Conservation (phyloP, 2,797 vertebrate species). For the Lacerta bilineata region DNA sequence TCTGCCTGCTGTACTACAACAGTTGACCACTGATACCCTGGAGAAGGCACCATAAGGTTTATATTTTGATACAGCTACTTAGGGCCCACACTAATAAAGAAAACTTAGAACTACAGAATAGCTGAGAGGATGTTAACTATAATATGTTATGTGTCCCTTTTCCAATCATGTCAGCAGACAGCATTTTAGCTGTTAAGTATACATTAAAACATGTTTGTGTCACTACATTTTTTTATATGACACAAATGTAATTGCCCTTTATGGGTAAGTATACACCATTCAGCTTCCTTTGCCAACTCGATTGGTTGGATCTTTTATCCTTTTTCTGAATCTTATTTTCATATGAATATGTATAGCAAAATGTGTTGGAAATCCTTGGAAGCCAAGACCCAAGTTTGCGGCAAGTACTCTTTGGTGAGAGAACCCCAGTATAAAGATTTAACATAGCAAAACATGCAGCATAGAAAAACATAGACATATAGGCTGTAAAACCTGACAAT, state of each 20-base stretch:
- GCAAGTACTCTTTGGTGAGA: too few species aligned
- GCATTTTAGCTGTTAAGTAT: not conserved
- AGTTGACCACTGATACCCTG: not conserved
- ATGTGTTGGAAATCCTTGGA: too few species aligned
- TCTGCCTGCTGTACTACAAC: not conserved
- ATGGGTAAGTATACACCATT: not conserved
- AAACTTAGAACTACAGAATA: not conserved
- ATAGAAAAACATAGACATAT: too few species aligned
- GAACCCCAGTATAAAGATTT: too few species aligned
- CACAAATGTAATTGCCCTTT: not conserved
- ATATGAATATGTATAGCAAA: not conserved
- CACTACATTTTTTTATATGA: not conserved
- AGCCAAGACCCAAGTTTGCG: too few species aligned
- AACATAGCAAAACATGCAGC: too few species aligned
- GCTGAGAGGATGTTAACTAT: not conserved
- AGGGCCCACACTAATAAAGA: not conserved
- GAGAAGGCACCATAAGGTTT: not conserved
- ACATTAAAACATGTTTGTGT: not conserved
- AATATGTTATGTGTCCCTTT: not conserved
- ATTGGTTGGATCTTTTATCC: not conserved
- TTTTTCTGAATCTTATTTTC: not conserved
- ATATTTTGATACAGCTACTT: not conserved
- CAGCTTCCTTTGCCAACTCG: slow-evolving; percentile 2
- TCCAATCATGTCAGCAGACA: not conserved
- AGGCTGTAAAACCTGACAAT: too few species aligned